A percentile compares a stretch with the other conserved stretches of the same genome.
Evolutionary conservation across 2,797 vertebrate genomes (phyloP).

Genomic region (Gymnothorax reevesii): DNA sequence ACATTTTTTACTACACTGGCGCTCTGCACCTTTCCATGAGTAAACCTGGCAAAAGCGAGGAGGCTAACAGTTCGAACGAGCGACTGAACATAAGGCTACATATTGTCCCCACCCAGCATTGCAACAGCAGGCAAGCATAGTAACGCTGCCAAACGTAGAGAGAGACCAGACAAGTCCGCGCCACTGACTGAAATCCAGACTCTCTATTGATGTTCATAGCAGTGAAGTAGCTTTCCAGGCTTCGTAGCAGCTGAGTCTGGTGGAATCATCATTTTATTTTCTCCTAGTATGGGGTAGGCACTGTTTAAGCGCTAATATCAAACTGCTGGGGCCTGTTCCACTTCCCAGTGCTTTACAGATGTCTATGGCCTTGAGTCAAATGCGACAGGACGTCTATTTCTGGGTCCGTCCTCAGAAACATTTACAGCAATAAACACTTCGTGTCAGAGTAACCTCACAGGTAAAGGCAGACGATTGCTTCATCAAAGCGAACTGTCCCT

Average conservation of each 20-base stretch:
- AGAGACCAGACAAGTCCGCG: too few species aligned
- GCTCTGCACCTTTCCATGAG: not conserved
- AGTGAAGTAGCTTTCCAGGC: too few species aligned
- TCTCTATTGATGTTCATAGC: too few species aligned
- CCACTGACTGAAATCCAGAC: too few species aligned
- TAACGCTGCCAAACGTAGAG: too few species aligned
- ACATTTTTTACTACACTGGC: conserved; percentile 10
- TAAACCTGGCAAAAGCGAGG: not conserved
- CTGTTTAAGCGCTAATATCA: not conserved
- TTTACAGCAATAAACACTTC: not conserved
- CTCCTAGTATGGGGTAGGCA: not conserved
- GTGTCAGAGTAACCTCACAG: conserved; percentile 23
- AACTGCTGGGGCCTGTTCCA: not conserved
- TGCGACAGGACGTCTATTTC: not conserved
- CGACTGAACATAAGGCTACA: too few species aligned
- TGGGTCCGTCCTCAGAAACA: not conserved
- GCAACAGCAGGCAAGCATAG: too few species aligned
- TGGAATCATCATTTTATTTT: too few species aligned
- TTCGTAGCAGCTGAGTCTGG: too few species aligned
- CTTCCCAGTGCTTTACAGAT: not conserved
- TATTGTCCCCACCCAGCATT: too few species aligned
- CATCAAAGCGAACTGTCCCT: not conserved
- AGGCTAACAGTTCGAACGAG: too few species aligned
- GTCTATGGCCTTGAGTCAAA: conserved; percentile 6
- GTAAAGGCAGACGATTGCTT: conserved; percentile 41